Evolutionary conservation across 2,888 invertebrate species (phyloP).

Genomic region (Meteorus cinctellus): DNA sequence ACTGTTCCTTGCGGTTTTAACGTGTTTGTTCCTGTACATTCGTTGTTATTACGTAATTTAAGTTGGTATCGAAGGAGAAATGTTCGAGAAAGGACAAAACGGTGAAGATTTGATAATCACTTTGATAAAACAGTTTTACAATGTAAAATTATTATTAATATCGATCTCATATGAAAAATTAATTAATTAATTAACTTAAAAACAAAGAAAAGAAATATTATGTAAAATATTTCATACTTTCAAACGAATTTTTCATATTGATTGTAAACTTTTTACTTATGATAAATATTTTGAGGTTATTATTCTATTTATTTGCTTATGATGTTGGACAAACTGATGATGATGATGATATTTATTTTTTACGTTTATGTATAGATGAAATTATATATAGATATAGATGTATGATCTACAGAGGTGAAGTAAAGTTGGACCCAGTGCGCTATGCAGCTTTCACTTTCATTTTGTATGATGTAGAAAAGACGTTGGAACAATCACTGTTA

Average conservation of each 20-base stretch:
- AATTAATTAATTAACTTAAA: too few species aligned
- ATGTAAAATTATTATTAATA: background rate
- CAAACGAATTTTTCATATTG: too few species aligned
- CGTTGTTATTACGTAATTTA: background rate
- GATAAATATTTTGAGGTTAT: too few species aligned
- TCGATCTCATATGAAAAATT: too few species aligned
- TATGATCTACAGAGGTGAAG: constrained; percentile 13
- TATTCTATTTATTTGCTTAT: background rate
- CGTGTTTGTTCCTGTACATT: background rate
- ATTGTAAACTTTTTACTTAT: too few species aligned
- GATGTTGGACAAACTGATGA: background rate
- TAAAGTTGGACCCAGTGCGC: constrained; percentile 14
- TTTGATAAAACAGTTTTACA: background rate
- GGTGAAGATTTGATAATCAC: background rate
- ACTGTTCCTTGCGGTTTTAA: background rate
- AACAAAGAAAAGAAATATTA: too few species aligned
- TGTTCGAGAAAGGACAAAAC: background rate
- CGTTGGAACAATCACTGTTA: constrained; percentile 9
- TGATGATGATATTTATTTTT: background rate
- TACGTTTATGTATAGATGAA: background rate
- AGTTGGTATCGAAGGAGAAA: background rate
- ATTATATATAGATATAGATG: background rate
- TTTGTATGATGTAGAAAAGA: background rate
- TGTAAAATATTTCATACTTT: too few species aligned
- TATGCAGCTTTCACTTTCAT: constrained; percentile 33